Base-by-base conservation (phyloP, 2,888 invertebrate genomes). In the Ichneumoninae sp. region DNA sequence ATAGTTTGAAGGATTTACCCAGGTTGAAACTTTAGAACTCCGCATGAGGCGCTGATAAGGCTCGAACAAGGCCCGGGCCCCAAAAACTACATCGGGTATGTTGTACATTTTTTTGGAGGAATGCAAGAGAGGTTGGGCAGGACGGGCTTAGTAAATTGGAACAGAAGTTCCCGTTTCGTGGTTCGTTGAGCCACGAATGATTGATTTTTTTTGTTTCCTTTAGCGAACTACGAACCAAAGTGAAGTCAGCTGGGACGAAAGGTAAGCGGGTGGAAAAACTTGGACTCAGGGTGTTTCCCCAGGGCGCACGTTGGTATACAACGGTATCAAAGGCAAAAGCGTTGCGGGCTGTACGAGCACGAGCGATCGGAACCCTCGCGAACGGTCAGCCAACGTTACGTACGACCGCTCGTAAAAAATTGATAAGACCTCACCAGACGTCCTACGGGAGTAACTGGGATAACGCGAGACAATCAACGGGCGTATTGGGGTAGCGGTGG, bases 401-500 rank as follows among this genome's bases (percentile, higher is more conserved):
- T 80, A 68, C 74, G 82, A 68, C 74, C 71, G 85, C 83, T 87
- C 88, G 83, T 91, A 40, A 90, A 90, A 91, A 90, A 91, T 89
- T 91, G 91, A 90, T 91, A 89, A 91, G 89, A 87, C 87, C 83
- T 86, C 54, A 16, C 57, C 54, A 66, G 78, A 81, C 81, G 87
- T 89, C 87, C 88, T 86, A 75, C 78, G 88, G 87, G 88, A 89
- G 65, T 78, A 79, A 78, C 80, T 75, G 71, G 89, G 85, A 88
- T 88, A 90, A 90, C 88, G 90, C 88, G 85, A 89, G 89, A 89
- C 90, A 89, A 91, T 91, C 90, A 88, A 88, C 88, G 88, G 86
- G 87, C 87, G 89, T 89, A 90, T 89, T 89, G 87, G 84, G 88
- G 85, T 85, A 83, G 88, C 87, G 87, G 85, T 88, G 79, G 76